Evolutionary conservation across 2,888 invertebrate genomes (phyloP), one percentile per base, ranked within the genome.

Genomic region (Acleris holmiana): DNA sequence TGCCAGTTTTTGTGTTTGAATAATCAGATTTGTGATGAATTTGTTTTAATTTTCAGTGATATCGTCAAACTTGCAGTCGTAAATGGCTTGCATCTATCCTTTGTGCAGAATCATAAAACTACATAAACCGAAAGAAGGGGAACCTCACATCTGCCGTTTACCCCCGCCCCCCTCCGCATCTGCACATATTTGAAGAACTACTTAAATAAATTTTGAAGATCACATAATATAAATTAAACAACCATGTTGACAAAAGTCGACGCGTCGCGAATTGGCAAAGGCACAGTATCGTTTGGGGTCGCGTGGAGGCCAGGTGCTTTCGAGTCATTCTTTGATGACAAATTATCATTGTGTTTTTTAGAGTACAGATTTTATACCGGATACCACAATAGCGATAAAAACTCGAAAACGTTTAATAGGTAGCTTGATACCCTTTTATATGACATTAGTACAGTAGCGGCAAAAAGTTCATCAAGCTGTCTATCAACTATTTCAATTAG

Each of bases 201-300:
- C 89, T 91, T 89, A 89, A 88, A 91, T 82, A 86, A 76, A 74
- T 82, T 89, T 88, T 80, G 80, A 89, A 89, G 89, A 90, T 90
- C 88, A 91, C 89, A 90, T 91, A 89, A 91, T 89, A 84, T 89
- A 89, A 87, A 90, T 91, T 90, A 89, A 91, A 92, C 87, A 89
- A 86, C 83, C 86, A 82, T 84, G 83, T 84, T 87, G 81, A 87
- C 84, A 88, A 88, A 82, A 83, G 83, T 84, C 82, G 81, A 82
- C 77, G 89, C 88, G 88, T 88, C 80, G 84, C 90, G 82, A 91
- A 92, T 91, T 75, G 74, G 71, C 72, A 76, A 76, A 76, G 76
- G 73, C 72, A 67, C 29, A 50, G 46, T 68, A 68, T 67, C 62
- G 69, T 71, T 78, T 72, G 77, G 91, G 91, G 89, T 86, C 88